Percentiles rank a stretch among this genome's conserved stretches.
phyloP scores from a whole-genome alignment of 2,113 vertebrate species.

The Gulo gulo region DNA sequence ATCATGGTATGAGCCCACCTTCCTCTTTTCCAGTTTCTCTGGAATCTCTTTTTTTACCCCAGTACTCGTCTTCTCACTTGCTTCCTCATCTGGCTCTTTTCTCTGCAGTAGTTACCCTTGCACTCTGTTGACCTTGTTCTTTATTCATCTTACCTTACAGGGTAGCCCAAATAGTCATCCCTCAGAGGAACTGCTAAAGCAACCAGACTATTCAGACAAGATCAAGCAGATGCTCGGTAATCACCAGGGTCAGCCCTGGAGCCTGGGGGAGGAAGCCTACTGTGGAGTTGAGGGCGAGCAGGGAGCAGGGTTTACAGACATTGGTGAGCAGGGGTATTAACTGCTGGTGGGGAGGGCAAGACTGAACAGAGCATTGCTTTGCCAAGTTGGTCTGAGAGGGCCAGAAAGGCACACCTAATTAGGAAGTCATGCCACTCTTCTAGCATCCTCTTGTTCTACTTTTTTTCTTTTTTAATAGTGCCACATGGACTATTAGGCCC shows the following conservation, averaged over 20 bases:
- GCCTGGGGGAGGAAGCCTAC: conserved; percentile 45
- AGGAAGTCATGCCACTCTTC: neutral
- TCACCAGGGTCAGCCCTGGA: conserved; percentile 69
- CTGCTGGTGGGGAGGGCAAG: neutral
- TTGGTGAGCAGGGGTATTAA: neutral
- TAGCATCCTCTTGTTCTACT: neutral
- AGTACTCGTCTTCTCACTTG: too few relatives aligned
- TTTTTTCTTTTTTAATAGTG: conserved; percentile 70
- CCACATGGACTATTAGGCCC: conserved; percentile 88
- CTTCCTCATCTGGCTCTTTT: neutral
- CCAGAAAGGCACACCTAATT: neutral
- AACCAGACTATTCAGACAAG: conserved; percentile 94
- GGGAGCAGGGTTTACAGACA: neutral
- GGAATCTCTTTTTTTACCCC: too few relatives aligned
- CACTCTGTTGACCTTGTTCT: neutral
- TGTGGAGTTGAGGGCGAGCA: neutral
- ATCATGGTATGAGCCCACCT: conserved; percentile 87
- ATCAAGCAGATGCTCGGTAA: conserved; percentile 94
- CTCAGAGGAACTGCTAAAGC: conserved; percentile 93
- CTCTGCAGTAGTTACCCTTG: neutral
- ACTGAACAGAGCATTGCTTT: neutral
- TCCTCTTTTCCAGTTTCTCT: neutral
- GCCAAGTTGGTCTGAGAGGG: neutral
- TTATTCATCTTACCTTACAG: conserved; percentile 46
- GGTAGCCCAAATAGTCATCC: conserved; percentile 90